Evolutionary conservation across 2,797 vertebrate species (phyloP), one percentile per base, ranked within the genome.

Genomic region (Sorex maritimensis): DNA sequence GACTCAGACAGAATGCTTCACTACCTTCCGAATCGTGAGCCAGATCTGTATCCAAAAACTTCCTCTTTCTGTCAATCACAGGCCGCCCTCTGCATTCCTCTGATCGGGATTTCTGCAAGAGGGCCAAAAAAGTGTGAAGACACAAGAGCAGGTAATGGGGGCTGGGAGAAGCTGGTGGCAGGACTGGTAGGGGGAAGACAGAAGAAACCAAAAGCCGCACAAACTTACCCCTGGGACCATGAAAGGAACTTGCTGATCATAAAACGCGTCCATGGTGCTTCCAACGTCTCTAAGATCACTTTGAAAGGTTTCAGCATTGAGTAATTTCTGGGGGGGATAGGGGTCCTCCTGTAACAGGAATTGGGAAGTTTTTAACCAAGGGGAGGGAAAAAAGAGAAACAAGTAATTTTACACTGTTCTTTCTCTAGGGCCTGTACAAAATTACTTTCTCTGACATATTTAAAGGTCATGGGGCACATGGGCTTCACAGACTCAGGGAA

Each of bases 11-110:
- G 49, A 72, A 52, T 55, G 26, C 58, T 78, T 68, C 34, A 69
- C 92, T 98, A 99, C 99, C 99, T 99, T 99, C 99, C 1, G 99
- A 99, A 98, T 99, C 99, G 80, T 99, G 99, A 96, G 99, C 99
- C 77, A 99, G 98, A 96, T 99, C 99, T 0, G 98, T 98, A 97
- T 99, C 99, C 83, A 99, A 98, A 97, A 99, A 99, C 94, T 99
- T 99, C 98, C 99, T 98, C 97, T 99, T 99, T 96, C 99, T 98
- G 94, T 99, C 99, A 69, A 75, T 98, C 49, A 98, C 97, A 65
- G 97, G 97, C 96, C 99, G 98, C 95, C 92, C 97, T 97, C 98
- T 98, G 17, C 98, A 88, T 69, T 99, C 99, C 92, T 99, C 99
- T 41, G 98, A 81, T 11, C 97, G 98, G 93, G 99, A 98, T 96